Evolutionary conservation across 1,140 invertebrate species (phyloP).

Genomic region (Maconellicoccus hirsutus): DNA sequence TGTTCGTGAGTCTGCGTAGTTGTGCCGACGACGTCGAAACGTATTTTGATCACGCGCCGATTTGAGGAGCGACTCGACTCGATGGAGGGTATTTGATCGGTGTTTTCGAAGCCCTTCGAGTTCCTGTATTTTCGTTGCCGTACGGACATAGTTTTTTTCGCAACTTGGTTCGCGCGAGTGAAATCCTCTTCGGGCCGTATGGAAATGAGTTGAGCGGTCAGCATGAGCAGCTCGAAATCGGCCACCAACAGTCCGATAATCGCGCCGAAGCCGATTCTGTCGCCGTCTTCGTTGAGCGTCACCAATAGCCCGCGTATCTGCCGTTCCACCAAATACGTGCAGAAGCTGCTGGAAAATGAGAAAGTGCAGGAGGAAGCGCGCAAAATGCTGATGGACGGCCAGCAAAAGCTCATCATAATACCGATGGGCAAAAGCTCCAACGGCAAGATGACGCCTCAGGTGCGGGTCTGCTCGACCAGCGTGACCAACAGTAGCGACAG

Average conservation of each 20-base stretch:
- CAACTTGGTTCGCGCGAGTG: too few relatives aligned
- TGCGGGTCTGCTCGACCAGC: conserved; percentile 24
- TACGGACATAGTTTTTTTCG: too few relatives aligned
- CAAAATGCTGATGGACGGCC: conserved; percentile 18
- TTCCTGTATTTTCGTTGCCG: background rate
- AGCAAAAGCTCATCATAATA: conserved; percentile 27
- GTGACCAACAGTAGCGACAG: conserved; percentile 24
- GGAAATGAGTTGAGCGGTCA: too few relatives aligned
- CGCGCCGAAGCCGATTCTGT: conserved; percentile 16
- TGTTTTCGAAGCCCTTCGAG: too few relatives aligned
- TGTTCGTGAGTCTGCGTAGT: background rate
- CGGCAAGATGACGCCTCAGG: conserved; percentile 18
- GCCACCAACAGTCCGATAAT: conserved; percentile 5
- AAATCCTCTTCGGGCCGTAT: background rate
- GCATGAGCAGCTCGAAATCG: background rate
- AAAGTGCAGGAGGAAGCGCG: conserved; percentile 17
- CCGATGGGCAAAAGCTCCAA: conserved; percentile 24
- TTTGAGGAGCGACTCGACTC: background rate
- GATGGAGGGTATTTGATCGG: conserved; percentile 2
- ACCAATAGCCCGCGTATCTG: background rate
- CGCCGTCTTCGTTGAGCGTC: conserved; percentile 5
- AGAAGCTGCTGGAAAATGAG: conserved; percentile 13
- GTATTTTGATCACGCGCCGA: background rate
- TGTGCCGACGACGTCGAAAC: background rate
- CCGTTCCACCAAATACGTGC: conserved; percentile 11